Conservation (phyloP, 2,888 invertebrate species). For the Lomographa bimaculata region DNA sequence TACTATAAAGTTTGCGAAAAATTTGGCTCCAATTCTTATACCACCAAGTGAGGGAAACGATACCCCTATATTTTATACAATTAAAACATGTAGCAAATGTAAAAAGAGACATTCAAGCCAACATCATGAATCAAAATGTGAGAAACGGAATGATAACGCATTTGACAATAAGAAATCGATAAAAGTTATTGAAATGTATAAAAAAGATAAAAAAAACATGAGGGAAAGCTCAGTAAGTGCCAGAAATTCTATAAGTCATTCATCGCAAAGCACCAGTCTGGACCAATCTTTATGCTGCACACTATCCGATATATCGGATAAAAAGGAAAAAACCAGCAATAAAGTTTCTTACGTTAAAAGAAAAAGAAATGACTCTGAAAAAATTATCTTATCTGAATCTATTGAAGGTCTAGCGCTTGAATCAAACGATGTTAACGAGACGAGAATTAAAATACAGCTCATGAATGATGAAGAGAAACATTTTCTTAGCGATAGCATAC, state of each 20-base stretch:
- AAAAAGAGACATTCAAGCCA: conserved; percentile 5
- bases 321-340: conserved; percentile 43
- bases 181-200: conserved; percentile 44
- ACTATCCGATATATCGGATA: conserved; percentile 61
- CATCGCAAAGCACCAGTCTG: conserved; percentile 58
- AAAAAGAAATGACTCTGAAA: conserved; percentile 35
- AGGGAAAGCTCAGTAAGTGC: conserved; percentile 47
- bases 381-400: conserved; percentile 57
- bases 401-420: conserved; percentile 67
- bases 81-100: conserved; percentile 53
- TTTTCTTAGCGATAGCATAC: conserved; percentile 59
- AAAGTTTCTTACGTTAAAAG: conserved; percentile 40
- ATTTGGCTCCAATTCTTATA: conserved; percentile 61
- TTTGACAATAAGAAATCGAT: conserved; percentile 39
- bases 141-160: conserved; percentile 12
- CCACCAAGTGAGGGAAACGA: conserved; percentile 49
- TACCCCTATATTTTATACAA: conserved; percentile 57
- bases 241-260: conserved; percentile 51
- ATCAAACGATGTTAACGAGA: conserved; percentile 42
- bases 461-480: conserved; percentile 69
- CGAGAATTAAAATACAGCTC: conserved; percentile 67
- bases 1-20: conserved; percentile 65
- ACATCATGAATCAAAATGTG: neutral
- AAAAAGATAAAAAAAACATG: conserved; percentile 40
- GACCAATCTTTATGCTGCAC: conserved; percentile 64